Evolutionary conservation across 2,797 vertebrate species (phyloP), one percentile per base, ranked within the genome.

Genomic region (Sebastes minor): DNA sequence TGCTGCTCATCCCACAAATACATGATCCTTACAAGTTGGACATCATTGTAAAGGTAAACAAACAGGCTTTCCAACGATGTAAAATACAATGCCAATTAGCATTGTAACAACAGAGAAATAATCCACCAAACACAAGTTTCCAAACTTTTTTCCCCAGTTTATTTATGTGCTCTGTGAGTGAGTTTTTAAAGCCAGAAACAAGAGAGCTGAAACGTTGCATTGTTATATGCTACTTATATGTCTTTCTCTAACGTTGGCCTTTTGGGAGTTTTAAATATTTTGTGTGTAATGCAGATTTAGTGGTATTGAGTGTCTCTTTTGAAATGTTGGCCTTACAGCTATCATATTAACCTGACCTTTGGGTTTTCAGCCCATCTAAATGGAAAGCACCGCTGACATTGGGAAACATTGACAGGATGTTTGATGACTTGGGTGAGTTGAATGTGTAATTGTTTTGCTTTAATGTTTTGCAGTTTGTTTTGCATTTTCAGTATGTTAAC

Each of bases 341-440:
- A 4, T 30, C 5, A 23, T 69, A 76, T 63, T 57, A 25, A 60
- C 8, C 5, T 61, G 3, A 25, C 5, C 0, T 35, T 35, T 81
- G 6, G 79, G 12, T 88, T 91, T 91, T 74, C 66, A 96, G 96
- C 66, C 6, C 61, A 25, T 8, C 53, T 23, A 65, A 81, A 42
- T 90, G 77, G 85, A 1, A 28, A 66, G 77, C 4, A 67, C 46
- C 32, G 0, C 16, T 81, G 65, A 83, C 72, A 79, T 4, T 93
- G n/a, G 76, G 27, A 61, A 92, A 94, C 28, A 59, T 95, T 49
- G 95, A 95, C 46, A 84, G 25, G 49, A 84, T 94, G 28, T 95
- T 96, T 84, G 94, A 95, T 83, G 93, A 94, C 73, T 38, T 95
- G n/a, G 94, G 95, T 96, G 72, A 90, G 89, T 86, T 76, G 13